Conservation (phyloP, 2,113 vertebrate species). For the Lycocorax pyrrhopterus region DNA sequence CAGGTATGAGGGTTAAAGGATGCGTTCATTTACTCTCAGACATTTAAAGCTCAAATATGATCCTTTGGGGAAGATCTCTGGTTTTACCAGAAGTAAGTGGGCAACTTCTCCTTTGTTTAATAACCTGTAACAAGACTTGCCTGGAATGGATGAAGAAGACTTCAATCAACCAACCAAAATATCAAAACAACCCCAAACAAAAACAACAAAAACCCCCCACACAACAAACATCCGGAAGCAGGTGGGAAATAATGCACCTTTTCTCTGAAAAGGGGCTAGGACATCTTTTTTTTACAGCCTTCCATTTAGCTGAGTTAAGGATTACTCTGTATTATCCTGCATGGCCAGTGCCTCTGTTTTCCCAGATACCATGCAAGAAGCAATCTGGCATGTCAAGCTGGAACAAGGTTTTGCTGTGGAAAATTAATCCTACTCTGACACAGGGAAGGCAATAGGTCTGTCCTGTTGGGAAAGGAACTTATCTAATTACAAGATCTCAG, state of each 20-base stretch:
- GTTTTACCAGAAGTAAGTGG: background rate
- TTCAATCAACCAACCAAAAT: background rate
- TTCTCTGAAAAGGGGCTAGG: background rate
- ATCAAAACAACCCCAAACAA: background rate
- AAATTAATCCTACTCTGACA: background rate
- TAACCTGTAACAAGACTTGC: background rate
- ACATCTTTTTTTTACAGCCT: background rate
- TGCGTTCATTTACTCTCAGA: background rate
- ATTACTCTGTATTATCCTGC: background rate
- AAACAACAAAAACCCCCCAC: rapidly evolving
- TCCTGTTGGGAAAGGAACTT: background rate
- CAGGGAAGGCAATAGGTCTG: background rate
- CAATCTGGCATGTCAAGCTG: background rate
- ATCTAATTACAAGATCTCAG: background rate
- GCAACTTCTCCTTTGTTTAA: background rate
- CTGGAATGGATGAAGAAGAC: background rate
- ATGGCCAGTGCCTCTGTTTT: background rate
- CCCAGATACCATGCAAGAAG: background rate
- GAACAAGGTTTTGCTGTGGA: background rate
- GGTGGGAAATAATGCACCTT: background rate
- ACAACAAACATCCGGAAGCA: rapidly evolving
- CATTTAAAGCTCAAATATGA: background rate
- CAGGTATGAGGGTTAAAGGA: background rate
- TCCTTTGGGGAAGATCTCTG: background rate
- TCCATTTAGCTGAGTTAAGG: background rate